phyloP scores from a whole-genome alignment of 2,888 invertebrate genomes.

The Drosophila kuntzei region DNA sequence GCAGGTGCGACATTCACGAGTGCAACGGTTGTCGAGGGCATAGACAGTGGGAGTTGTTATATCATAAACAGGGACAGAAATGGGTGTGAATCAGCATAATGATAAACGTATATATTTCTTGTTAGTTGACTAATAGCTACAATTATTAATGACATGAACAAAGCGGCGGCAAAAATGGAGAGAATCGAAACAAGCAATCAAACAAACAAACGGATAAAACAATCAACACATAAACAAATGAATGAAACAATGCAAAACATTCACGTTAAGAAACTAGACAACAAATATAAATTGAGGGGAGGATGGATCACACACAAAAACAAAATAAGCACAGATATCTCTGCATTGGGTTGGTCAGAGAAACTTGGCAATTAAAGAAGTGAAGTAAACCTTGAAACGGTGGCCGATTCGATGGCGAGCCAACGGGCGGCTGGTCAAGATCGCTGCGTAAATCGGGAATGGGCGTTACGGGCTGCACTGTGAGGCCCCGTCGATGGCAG shows the following conservation, averaged over 20 bases:
- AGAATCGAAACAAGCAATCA: constrained; percentile 34
- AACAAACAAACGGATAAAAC: constrained; percentile 51
- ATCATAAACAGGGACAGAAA: not conserved
- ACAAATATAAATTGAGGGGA: constrained; percentile 50
- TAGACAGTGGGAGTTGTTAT: not conserved
- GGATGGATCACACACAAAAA: constrained; percentile 33
- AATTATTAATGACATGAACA: constrained; percentile 39
- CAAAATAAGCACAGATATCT: constrained; percentile 19
- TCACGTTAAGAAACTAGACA: constrained; percentile 41
- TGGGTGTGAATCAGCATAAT: constrained; percentile 3
- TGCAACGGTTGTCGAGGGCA: not conserved
- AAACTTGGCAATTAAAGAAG: constrained; percentile 18
- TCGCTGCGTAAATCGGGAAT: constrained; percentile 93
- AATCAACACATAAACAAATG: constrained; percentile 55
- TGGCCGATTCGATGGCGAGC: constrained; percentile 84
- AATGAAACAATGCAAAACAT: constrained; percentile 52
- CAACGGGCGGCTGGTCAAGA: constrained; percentile 84
- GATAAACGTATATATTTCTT: not conserved
- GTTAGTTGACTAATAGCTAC: constrained; percentile 29
- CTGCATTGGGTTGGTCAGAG: constrained; percentile 8
- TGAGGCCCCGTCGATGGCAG: constrained; percentile 93
- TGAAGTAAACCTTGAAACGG: constrained; percentile 85
- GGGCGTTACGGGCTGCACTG: constrained; percentile 92
- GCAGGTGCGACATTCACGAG: constrained; percentile 11
- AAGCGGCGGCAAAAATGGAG: constrained; percentile 27